Conservation (phyloP, 2,888 invertebrate species). For the Cartodere bifasciata region DNA sequence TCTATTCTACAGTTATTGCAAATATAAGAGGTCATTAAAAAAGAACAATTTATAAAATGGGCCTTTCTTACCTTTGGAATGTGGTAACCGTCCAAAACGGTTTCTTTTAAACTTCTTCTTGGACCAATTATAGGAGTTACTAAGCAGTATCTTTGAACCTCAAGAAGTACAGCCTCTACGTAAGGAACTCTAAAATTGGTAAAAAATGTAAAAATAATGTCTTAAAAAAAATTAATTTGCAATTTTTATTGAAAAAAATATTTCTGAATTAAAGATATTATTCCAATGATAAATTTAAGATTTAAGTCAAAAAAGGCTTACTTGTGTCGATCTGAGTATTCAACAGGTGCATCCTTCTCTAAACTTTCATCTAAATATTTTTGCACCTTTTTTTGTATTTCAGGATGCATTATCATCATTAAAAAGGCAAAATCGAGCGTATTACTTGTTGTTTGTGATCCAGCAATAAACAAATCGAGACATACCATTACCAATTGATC, state of each 20-base stretch:
- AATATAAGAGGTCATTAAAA: no score
- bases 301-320: conserved; percentile 21
- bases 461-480: conserved; percentile 55
- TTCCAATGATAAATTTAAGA: no score
- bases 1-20: no score
- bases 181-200: conserved; percentile 36
- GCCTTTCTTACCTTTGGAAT: conserved; percentile 30
- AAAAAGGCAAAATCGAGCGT: conserved; percentile 49
- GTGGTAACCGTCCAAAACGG: conserved; percentile 41
- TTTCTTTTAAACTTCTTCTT: conserved; percentile 40
- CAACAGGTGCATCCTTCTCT: conserved; percentile 32
- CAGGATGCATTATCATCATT: conserved; percentile 43
- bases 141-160: conserved; percentile 36
- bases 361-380: conserved; percentile 40
- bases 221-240: no score
- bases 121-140: conserved; percentile 39
- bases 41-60: no score
- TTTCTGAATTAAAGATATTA: no score
- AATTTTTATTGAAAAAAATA: no score
- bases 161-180: conserved; percentile 41
- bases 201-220: no score
- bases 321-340: conserved; percentile 37
- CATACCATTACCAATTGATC: conserved; percentile 51
- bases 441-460: conserved; percentile 49
- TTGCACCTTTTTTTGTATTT: conserved; percentile 45